Evolutionary conservation across 2,113 vertebrate genomes (phyloP).

Genomic region (Bothrops jararaca): DNA sequence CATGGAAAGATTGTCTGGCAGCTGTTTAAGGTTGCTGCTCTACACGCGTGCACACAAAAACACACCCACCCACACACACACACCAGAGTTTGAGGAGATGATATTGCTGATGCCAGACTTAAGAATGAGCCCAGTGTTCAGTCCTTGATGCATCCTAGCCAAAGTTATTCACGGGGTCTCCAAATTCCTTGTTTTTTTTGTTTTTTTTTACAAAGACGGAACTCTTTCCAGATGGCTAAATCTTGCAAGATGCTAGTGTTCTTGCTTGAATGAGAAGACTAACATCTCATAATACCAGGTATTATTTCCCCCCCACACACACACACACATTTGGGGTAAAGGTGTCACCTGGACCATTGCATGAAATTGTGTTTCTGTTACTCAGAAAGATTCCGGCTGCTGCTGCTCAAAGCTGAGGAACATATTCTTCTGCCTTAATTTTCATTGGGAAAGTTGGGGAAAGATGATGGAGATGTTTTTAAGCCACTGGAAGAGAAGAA

Average conservation of each 20-base stretch:
- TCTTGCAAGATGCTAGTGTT: neutral
- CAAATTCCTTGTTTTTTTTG: too few species aligned
- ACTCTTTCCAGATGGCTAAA: neutral
- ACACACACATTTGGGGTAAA: neutral
- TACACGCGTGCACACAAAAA: too few species aligned
- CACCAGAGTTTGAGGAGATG: too few species aligned
- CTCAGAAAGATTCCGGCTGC: neutral
- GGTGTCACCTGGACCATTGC: neutral
- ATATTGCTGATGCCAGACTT: too few species aligned
- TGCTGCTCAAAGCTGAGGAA: neutral
- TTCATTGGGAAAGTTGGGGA: neutral
- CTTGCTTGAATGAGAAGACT: neutral
- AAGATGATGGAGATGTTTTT: neutral
- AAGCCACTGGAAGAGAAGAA: too few species aligned
- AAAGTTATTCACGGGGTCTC: too few species aligned
- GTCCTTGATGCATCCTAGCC: too few species aligned
- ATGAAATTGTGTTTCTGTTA: neutral
- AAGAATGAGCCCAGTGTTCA: too few species aligned
- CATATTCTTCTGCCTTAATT: neutral
- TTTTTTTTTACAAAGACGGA: neutral
- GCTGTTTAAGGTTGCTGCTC: too few species aligned
- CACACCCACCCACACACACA: too few species aligned
- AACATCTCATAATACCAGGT: neutral
- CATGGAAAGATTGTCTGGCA: too few species aligned
- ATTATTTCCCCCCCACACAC: neutral